Evolutionary conservation across 2,797 vertebrate genomes (phyloP), one percentile per base, ranked within the genome.

Genomic region (Amphiprion clarkii): DNA sequence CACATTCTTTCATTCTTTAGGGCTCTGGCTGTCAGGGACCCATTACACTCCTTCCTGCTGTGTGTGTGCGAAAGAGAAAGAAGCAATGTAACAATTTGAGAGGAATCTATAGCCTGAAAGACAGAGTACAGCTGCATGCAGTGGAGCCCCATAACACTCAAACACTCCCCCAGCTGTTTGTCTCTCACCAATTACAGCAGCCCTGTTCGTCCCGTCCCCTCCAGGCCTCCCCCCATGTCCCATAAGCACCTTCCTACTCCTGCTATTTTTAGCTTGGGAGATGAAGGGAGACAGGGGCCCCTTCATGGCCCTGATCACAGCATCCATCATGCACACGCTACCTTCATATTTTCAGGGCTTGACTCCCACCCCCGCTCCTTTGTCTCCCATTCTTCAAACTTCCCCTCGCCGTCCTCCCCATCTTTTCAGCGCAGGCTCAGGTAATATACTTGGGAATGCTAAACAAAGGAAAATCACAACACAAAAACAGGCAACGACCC

Each of bases 1-100:
- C 87, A 91, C 93, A 94, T 93, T 93, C 89, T 92, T 90, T 88
- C 84, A 87, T 89, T 92, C 90, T 90, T 88, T 49, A 58, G 83
- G 84, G 82, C 86, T 83, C 83, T 89, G 86, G 75, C 85, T 92
- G 91, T 91, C 89, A 87, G 83, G 81, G 79, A 90, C 88, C 86
- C 85, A 87, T 87, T 87, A 89, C 89, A 88, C 84, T 90, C 84
- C 78, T 88, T 90, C 86, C 86, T 88, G 91, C 84, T 85, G 63
- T 85, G 63, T 66, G 78, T 73, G 79, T 58, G 60, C 52, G 74
- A 74, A 74, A 74, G 74, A 70, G 48, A 78, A 59, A 60, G 74
- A 77, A 31, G 52, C 62, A 73, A 85, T 87, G 83, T 87, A 87
- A 85, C 81, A 81, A 72, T 87, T 74, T 89, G 67, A 90, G 77